phyloP scores from a whole-genome alignment of 2,113 vertebrate species.

The Phalacrocorax aristotelis region DNA sequence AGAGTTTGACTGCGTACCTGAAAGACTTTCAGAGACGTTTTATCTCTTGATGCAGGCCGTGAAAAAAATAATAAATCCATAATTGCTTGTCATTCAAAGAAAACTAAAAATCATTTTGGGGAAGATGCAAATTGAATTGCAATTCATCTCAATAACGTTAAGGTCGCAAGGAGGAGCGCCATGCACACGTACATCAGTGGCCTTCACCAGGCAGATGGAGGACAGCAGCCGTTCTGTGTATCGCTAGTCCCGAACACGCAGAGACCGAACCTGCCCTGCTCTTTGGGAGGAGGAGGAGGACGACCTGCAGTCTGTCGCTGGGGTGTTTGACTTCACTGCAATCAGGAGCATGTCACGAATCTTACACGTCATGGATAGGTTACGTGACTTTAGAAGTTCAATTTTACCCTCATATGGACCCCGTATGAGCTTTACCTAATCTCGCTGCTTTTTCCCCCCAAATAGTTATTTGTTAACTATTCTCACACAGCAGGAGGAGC shows the following conservation, averaged over 20 bases:
- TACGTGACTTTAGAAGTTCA: neutral
- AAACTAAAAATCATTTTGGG: conserved; percentile 18
- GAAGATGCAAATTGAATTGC: neutral
- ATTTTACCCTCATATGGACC: neutral
- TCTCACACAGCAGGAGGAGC: neutral
- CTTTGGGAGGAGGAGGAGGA: neutral
- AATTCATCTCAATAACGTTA: neutral
- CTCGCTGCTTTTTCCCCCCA: neutral
- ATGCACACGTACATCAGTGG: rapidly evolving
- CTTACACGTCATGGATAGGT: rapidly evolving
- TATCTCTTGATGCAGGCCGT: neutral
- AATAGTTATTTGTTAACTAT: rapidly evolving
- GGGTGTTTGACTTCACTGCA: neutral
- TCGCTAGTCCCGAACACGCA: no score
- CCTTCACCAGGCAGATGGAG: neutral
- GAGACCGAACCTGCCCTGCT: rapidly evolving
- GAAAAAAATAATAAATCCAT: neutral
- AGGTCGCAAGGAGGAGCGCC: neutral
- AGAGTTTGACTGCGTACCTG: neutral
- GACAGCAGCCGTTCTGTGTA: rapidly evolving
- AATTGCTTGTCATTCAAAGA: conserved; percentile 17
- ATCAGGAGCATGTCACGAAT: no score
- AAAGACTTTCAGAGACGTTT: conserved; percentile 5
- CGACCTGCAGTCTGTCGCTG: neutral
- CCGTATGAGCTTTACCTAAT: no score